phyloP scores from a whole-genome alignment of 2,888 invertebrate genomes.

The Eumacrocentrus americanus region DNA sequence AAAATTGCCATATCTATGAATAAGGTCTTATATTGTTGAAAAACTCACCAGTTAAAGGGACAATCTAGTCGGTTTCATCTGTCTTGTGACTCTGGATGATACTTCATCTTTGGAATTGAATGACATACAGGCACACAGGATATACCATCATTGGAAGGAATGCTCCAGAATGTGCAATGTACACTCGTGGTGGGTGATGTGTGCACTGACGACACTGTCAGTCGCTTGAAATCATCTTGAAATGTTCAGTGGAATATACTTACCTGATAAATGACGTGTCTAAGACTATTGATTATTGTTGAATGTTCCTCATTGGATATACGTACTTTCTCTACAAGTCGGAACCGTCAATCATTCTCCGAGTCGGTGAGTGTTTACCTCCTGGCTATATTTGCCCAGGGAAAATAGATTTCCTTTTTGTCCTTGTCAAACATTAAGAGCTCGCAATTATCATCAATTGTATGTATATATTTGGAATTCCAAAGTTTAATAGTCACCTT shows the following conservation, averaged over 20 bases:
- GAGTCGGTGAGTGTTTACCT: slow-evolving; percentile 1
- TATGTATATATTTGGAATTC: neutral
- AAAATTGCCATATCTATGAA: no score
- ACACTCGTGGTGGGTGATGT: no score
- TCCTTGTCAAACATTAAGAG: neutral
- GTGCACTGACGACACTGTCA: no score
- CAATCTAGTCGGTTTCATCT: no score
- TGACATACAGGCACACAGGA: no score
- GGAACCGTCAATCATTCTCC: neutral
- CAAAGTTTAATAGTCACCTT: neutral
- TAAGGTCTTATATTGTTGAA: no score
- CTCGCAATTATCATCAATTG: neutral
- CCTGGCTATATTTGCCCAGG: neutral
- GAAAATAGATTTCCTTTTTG: neutral
- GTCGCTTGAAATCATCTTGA: neutral
- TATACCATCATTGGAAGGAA: no score
- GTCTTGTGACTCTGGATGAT: no score
- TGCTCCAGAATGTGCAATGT: no score
- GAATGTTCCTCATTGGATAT: slow-evolving; percentile 1
- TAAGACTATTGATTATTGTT: neutral
- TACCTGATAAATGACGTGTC: neutral
- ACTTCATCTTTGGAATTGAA: no score
- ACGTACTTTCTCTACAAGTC: neutral
- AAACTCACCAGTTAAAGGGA: no score
- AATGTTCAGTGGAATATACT: no score